Percentiles rank a stretch among this genome's conserved stretches.
phyloP scores from a whole-genome alignment of 1,140 invertebrate genomes.

The Teleogryllus occipitalis region DNA sequence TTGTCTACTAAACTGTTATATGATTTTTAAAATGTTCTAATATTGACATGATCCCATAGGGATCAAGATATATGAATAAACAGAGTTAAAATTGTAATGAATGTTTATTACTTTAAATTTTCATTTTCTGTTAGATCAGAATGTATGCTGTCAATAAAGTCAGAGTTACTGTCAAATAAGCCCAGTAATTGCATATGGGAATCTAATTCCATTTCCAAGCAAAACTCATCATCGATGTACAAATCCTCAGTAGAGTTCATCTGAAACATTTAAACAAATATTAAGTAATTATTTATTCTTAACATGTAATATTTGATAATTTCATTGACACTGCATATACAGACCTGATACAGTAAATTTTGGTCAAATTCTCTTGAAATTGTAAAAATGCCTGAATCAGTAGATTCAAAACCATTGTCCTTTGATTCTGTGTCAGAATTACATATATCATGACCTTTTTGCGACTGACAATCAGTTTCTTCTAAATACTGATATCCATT shows the following conservation, averaged over 20 bases:
- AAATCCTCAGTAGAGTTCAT: neutral
- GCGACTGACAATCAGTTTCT: no score
- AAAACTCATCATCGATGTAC: neutral
- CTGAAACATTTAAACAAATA: neutral
- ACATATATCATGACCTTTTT: no score
- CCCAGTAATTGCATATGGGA: neutral
- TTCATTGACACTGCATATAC: neutral
- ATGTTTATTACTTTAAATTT: no score
- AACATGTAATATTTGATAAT: neutral
- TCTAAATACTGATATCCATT: no score
- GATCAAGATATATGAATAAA: no score
- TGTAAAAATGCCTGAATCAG: neutral
- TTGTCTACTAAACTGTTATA: no score
- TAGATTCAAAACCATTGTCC: neutral
- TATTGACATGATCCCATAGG: no score
- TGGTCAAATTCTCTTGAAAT: neutral
- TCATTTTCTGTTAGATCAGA: constrained; percentile 32
- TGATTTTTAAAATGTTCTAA: no score
- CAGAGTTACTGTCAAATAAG: neutral
- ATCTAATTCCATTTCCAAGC: neutral
- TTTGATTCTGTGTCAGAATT: neutral
- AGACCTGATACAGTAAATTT: neutral
- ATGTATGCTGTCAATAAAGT: neutral
- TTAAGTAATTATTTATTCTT: neutral
- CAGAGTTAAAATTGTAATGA: no score